phyloP scores from a whole-genome alignment of 2,888 invertebrate species.

The Drosophila fungiperda region DNA sequence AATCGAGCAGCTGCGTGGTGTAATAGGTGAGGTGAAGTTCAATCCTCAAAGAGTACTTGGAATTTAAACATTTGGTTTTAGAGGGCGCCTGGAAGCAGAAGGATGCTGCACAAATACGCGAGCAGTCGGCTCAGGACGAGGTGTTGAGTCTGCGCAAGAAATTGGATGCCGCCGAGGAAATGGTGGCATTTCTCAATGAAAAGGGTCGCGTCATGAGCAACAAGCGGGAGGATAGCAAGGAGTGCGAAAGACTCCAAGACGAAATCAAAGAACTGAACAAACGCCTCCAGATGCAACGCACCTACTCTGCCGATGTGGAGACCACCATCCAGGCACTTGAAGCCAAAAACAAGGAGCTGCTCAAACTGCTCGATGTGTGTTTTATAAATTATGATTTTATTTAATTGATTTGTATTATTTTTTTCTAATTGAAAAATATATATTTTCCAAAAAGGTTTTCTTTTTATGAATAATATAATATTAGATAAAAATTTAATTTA shows the following conservation, averaged over 20 bases:
- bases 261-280: slow-evolving; percentile 84
- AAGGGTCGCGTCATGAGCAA: slow-evolving; percentile 71
- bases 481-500: too few relatives aligned
- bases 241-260: slow-evolving; percentile 81
- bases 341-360: slow-evolving; percentile 83
- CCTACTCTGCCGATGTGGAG: slow-evolving; percentile 83
- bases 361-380: slow-evolving; percentile 83
- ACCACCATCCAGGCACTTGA: slow-evolving; percentile 80
- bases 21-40: slow-evolving; percentile 82
- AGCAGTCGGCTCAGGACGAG: slow-evolving; percentile 84
- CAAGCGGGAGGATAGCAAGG: slow-evolving; percentile 82
- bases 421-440: not conserved
- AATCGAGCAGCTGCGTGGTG: slow-evolving; percentile 81
- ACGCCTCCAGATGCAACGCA: slow-evolving; percentile 82
- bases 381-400: not conserved
- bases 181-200: slow-evolving; percentile 80
- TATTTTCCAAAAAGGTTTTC: not conserved
- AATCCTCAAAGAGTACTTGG: slow-evolving; percentile 62
- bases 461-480: not conserved
- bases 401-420: not conserved
- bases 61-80: slow-evolving; percentile 29
- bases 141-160: slow-evolving; percentile 81
- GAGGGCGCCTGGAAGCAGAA: slow-evolving; percentile 85
- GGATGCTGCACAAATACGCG: slow-evolving; percentile 84
- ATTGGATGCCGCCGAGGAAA: slow-evolving; percentile 77